Conservation (phyloP, 2,888 invertebrate species). For the Cybosia mesomella region DNA sequence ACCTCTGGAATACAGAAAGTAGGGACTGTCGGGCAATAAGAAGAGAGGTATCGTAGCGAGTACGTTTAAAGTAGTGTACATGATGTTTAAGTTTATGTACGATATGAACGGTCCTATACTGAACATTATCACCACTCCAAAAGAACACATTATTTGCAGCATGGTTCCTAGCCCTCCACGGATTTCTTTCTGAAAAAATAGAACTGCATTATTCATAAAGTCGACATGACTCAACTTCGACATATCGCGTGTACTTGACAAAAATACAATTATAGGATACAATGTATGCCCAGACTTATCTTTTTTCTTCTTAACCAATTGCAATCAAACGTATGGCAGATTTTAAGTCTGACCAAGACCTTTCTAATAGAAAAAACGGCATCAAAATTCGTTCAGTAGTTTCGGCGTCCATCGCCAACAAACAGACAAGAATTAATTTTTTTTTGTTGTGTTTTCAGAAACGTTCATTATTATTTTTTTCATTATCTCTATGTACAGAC, state of each 20-base stretch:
- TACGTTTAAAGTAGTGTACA: conserved; percentile 50
- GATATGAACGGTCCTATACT: conserved; percentile 72
- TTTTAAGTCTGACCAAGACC: too few species aligned
- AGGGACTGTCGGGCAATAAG: conserved; percentile 73
- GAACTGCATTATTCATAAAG: background rate
- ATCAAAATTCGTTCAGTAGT: too few species aligned
- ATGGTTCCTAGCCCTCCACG: conserved; percentile 72
- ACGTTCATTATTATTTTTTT: too few species aligned
- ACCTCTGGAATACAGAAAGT: conserved; percentile 69
- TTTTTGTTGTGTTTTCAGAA: too few species aligned
- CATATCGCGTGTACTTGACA: background rate
- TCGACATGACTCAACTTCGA: background rate
- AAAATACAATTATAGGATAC: too few species aligned
- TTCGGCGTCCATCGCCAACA: too few species aligned
- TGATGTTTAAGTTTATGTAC: conserved; percentile 60
- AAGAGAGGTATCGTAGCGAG: conserved; percentile 62
- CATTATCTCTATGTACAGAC: too few species aligned
- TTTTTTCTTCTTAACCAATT: too few species aligned
- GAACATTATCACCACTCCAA: conserved; percentile 69
- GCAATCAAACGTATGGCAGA: too few species aligned
- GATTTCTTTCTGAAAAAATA: conserved; percentile 70
- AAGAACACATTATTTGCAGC: conserved; percentile 69
- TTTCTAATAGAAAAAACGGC: too few species aligned
- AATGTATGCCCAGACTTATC: too few species aligned
- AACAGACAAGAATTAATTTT: too few species aligned